Evolutionary conservation across 2,888 invertebrate species (phyloP).

Genomic region (Parnassius apollo): DNA sequence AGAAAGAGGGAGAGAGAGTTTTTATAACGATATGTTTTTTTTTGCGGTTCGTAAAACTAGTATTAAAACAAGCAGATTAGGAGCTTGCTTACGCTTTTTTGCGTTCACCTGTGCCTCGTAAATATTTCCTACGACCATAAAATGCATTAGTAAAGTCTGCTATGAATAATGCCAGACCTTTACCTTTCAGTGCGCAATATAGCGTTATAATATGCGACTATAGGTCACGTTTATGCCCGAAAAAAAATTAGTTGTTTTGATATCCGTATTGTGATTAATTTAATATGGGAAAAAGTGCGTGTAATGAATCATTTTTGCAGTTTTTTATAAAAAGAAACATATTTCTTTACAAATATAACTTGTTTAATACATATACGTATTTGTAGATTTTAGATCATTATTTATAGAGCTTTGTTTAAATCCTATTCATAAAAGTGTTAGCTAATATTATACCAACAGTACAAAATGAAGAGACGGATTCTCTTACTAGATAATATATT

Average conservation of each 20-base stretch:
- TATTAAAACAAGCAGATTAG: constrained; percentile 52
- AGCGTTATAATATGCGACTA: constrained; percentile 40
- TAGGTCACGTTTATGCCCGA: constrained; percentile 29
- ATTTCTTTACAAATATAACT: too few species aligned
- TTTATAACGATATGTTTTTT: constrained; percentile 1
- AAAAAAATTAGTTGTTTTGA: background rate
- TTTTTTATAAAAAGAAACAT: too few species aligned
- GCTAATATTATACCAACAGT: too few species aligned
- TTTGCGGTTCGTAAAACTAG: constrained; percentile 37
- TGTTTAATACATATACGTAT: too few species aligned
- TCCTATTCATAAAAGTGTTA: too few species aligned
- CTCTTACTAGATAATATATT: too few species aligned
- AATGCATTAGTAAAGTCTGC: constrained; percentile 74
- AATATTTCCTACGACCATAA: constrained; percentile 70
- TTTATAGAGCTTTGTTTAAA: too few species aligned
- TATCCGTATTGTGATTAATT: too few species aligned
- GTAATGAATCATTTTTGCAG: too few species aligned
- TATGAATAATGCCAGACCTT: constrained; percentile 64
- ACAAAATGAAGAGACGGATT: too few species aligned
- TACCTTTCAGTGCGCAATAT: constrained; percentile 45
- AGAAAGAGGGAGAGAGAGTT: background rate
- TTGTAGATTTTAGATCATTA: too few species aligned
- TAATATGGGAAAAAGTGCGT: too few species aligned
- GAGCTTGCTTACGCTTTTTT: constrained; percentile 57
- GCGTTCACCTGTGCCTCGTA: constrained; percentile 70